These are phyloP conservation scores for Bellardia pandia DNA, from an alignment of 2,888 invertebrate genomes.

Conservation along the genomic window DNA sequence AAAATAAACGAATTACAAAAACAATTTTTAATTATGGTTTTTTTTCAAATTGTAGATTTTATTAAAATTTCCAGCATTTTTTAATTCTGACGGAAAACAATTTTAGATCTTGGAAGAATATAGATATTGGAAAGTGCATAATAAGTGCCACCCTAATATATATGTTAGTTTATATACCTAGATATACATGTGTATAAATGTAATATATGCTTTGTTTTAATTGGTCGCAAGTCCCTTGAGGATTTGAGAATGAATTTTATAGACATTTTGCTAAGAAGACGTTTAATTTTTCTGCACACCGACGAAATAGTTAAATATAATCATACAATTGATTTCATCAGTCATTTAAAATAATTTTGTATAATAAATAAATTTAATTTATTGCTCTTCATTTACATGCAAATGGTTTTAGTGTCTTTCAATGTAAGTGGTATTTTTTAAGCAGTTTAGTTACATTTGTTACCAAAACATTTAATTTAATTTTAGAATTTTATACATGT, in stretches of 20 bases:
- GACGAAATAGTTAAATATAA: constrained; percentile 10
- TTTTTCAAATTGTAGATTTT: no score
- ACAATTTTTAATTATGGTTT: no score
- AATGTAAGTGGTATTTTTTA: not conserved
- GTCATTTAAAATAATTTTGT: constrained; percentile 49
- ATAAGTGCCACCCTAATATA: no score
- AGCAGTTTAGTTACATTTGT: not conserved
- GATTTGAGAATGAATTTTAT: constrained; percentile 29
- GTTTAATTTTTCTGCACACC: constrained; percentile 1
- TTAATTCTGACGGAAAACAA: no score
- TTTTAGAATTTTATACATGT: not conserved
- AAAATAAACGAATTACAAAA: no score
- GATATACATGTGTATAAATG: not conserved
- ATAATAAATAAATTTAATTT: constrained; percentile 41
- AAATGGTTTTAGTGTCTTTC: not conserved
- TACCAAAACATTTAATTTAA: constrained; percentile 1
- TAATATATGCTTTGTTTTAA: constrained; percentile 73
- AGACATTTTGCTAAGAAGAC: not conserved
- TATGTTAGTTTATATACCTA: not conserved
- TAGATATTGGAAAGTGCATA: no score
- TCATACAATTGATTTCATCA: constrained; percentile 56
- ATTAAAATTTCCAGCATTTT: no score
- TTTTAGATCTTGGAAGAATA: no score
- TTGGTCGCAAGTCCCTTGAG: constrained; percentile 75
- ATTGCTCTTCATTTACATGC: constrained; percentile 16